Evolutionary conservation across 1,140 invertebrate species (phyloP).

Genomic region (Drosophila lini): DNA sequence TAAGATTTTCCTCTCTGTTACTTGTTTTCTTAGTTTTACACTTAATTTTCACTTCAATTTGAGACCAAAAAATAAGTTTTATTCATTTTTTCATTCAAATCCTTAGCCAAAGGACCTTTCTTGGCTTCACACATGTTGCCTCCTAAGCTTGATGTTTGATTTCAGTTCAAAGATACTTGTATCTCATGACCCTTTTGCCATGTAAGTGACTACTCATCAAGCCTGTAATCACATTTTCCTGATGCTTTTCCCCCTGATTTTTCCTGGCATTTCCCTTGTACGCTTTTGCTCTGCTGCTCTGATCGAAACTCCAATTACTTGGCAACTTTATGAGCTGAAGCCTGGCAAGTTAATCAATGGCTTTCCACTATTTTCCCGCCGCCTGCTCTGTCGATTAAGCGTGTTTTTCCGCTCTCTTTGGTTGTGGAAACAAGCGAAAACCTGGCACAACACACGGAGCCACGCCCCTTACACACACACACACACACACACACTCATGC

Average conservation of each 20-base stretch:
- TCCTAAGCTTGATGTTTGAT: neutral
- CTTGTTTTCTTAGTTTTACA: neutral
- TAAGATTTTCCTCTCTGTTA: neutral
- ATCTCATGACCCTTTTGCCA: neutral
- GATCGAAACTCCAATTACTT: constrained; percentile 35
- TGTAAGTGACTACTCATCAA: constrained; percentile 7
- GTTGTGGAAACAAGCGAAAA: constrained; percentile 27
- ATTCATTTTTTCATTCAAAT: no score
- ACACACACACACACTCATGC: constrained; percentile 25
- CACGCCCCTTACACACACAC: constrained; percentile 48
- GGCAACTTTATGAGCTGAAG: constrained; percentile 29
- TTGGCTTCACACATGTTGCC: no score
- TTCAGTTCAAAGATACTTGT: neutral
- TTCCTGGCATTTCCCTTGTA: constrained; percentile 1
- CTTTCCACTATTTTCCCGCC: constrained; percentile 35
- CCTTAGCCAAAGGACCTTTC: neutral
- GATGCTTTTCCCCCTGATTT: neutral
- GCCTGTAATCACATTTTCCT: constrained; percentile 9
- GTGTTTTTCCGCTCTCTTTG: constrained; percentile 41
- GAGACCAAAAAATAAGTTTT: neutral
- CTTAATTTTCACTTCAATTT: neutral
- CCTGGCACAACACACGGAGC: constrained; percentile 12
- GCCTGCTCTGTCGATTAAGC: constrained; percentile 17
- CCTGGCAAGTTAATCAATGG: constrained; percentile 40
- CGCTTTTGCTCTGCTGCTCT: constrained; percentile 5